Evolutionary conservation across 1,140 invertebrate genomes (phyloP), one percentile per base, ranked within the genome.

Genomic region (Nephila pilipes): DNA sequence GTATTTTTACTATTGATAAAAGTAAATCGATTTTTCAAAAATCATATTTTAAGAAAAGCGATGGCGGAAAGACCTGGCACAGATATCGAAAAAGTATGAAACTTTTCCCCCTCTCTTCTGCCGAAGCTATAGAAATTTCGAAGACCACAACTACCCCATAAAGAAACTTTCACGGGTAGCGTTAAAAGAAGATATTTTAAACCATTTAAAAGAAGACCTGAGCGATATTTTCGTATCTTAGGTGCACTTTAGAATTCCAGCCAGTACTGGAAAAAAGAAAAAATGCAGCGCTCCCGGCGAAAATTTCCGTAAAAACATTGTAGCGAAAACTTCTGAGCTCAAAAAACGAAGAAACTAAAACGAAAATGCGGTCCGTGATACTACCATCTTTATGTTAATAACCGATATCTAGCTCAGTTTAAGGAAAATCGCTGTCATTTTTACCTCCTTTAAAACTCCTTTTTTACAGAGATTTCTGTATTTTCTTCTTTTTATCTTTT

Each of bases 311-410:
- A 58, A 83, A 91, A 91, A 91, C 75, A 81, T 58, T 54, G 69
- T 79, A 65, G 10, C 18, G 57, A 88, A 88, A 87, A 90, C 22
- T 54, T 54, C 36, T 14, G 4, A 80, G n/a, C 36, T 22, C 18
- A 63, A 91, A 90, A 90, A 29, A 36, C 16, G 29, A 22, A 46
- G 65, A 75, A 88, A 65, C 22, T 55, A 80, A 91, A 80, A 65
- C 69, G 79, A 91, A 83, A 91, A 91, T 57, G 18, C 20, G n/a
- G 54, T 57, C 38, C 2, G 20, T 20, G 69, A 80, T 80, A 91
- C 58, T 65, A 22, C 89, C 89, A 91, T 91, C 57, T 91, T 91
- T 91, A 91, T 91, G 89, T 91, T 91, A 91, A 91, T 91, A 91
- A 83, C 89, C 89, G 89, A 91, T 91, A 91, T 83, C 89, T 91